Percentiles rank a stretch among this genome's conserved stretches.
These are phyloP conservation scores for Parthenolecanium corni DNA, from an alignment of 2,888 invertebrate species.

Conservation along the genomic window DNA sequence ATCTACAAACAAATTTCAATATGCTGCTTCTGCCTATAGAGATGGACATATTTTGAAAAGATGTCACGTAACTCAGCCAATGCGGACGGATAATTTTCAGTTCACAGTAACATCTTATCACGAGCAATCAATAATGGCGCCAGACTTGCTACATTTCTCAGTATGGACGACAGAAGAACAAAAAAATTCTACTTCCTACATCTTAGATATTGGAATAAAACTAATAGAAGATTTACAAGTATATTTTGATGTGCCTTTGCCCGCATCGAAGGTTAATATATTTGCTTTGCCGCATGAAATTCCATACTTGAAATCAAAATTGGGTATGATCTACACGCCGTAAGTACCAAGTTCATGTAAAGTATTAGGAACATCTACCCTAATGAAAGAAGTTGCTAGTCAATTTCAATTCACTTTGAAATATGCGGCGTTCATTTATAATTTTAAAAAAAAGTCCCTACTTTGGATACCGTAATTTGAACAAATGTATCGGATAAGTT, in stretches of 20 bases:
- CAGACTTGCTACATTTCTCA: neutral
- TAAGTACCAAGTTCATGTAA: neutral
- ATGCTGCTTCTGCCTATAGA: neutral
- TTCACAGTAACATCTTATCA: constrained; percentile 16
- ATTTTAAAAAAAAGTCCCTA: no score
- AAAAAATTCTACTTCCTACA: neutral
- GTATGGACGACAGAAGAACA: constrained; percentile 9
- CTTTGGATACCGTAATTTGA: no score
- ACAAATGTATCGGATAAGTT: no score
- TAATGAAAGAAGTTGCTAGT: no score
- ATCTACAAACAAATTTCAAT: no score
- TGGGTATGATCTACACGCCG: constrained; percentile 23
- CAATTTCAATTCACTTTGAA: no score
- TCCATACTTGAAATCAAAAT: constrained; percentile 9
- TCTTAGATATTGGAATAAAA: neutral
- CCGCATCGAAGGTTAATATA: neutral
- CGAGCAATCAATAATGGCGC: neutral
- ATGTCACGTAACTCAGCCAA: neutral
- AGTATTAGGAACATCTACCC: no score
- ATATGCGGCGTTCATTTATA: no score
- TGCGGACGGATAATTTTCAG: constrained; percentile 1
- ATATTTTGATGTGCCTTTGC: neutral
- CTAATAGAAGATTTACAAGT: constrained; percentile 4
- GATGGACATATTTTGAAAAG: neutral
- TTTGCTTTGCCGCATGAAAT: constrained; percentile 15